A percentile compares a stretch with the other conserved stretches of the same genome.
Evolutionary conservation across 2,888 invertebrate genomes (phyloP).

Genomic region (Cephus sareptanus): DNA sequence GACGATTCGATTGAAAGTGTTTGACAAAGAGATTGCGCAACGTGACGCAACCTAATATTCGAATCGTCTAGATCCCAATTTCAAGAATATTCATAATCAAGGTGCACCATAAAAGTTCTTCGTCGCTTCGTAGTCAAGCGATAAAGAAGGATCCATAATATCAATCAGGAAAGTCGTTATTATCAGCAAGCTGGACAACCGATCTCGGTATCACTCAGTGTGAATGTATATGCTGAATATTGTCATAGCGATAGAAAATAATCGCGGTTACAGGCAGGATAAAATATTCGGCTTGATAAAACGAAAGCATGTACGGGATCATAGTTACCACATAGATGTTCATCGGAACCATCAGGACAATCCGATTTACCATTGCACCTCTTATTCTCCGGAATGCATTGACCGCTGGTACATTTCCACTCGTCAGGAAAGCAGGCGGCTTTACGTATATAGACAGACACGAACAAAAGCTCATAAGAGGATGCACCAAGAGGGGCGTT

Average conservation of each 20-base stretch:
- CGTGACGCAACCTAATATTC: not conserved
- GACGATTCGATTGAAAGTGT: not conserved
- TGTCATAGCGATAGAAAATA: not conserved
- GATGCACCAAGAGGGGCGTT: not conserved
- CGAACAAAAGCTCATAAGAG: conserved; percentile 30
- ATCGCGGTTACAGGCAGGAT: conserved; percentile 1
- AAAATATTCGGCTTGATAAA: conserved; percentile 11
- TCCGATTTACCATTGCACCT: conserved; percentile 70
- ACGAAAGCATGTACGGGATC: conserved; percentile 18
- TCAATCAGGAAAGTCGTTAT: not conserved
- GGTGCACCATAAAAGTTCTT: too few relatives aligned
- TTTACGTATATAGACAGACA: conserved; percentile 44
- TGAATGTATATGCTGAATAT: too few relatives aligned
- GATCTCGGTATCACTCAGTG: not conserved
- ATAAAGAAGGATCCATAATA: not conserved
- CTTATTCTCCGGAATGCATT: conserved; percentile 70
- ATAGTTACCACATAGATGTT: conserved; percentile 64
- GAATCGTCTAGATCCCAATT: not conserved
- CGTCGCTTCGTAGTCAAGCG: too few relatives aligned
- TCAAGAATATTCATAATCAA: not conserved
- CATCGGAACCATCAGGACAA: conserved; percentile 70
- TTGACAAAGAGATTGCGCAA: not conserved
- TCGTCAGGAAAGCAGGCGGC: conserved; percentile 55
- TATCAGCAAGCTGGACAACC: not conserved
- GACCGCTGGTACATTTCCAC: conserved; percentile 69